Evolutionary conservation across 2,113 vertebrate genomes (phyloP).

Genomic region (Casuarius casuarius): DNA sequence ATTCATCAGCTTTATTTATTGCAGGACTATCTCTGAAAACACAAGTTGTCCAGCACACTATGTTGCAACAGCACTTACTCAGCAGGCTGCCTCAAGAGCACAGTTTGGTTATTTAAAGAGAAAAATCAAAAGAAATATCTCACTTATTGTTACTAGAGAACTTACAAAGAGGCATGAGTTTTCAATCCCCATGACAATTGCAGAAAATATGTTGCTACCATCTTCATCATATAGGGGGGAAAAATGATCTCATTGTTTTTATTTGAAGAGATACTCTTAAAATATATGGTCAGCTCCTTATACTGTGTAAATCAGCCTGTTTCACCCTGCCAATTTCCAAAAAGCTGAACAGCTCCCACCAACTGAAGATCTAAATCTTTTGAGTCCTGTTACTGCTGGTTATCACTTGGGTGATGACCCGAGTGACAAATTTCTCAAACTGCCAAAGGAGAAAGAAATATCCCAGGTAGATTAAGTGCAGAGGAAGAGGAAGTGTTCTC

Average conservation of each 20-base stretch:
- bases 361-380: neutral
- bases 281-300: neutral
- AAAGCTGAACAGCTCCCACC: neutral
- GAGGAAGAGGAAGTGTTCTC: neutral
- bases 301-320: neutral
- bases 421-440: neutral
- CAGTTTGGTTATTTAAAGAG: neutral
- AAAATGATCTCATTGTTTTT: neutral
- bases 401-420: neutral
- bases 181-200: neutral
- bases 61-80: neutral
- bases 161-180: neutral
- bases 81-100: neutral
- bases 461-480: accelerated
- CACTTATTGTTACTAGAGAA: neutral
- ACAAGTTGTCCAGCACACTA: neutral
- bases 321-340: neutral
- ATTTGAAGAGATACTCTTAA: neutral
- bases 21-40: neutral
- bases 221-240: neutral
- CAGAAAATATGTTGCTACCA: neutral
- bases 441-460: neutral
- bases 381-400: neutral
- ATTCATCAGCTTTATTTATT: neutral
- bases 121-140: neutral